Evolutionary conservation across 2,888 invertebrate species (phyloP).

Genomic region (Gryllus longicercus): DNA sequence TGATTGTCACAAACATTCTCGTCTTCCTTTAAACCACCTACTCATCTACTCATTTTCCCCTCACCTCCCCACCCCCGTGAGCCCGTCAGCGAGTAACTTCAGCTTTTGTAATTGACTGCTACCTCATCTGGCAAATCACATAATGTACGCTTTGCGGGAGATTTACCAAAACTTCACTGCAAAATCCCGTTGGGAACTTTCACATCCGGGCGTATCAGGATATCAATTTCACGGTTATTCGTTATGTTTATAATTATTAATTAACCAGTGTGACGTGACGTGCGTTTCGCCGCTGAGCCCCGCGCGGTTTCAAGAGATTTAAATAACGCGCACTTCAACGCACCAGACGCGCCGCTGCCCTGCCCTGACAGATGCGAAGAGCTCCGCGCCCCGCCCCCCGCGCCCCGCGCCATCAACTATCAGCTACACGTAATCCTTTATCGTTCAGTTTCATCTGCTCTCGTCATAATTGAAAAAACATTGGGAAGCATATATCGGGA

Average conservation of each 20-base stretch:
- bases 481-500: conserved; percentile 9
- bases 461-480: conserved; percentile 6
- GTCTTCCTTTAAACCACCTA: too few species aligned
- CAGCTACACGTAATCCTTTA: conserved; percentile 8
- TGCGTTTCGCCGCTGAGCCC: not conserved
- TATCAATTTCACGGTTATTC: too few species aligned
- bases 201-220: too few species aligned
- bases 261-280: conserved; percentile 17
- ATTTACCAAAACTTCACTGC: too few species aligned
- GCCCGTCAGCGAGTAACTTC: too few species aligned
- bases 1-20: too few species aligned
- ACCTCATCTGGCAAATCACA: too few species aligned
- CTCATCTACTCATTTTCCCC: too few species aligned
- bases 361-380: not conserved
- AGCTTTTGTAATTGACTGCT: too few species aligned
- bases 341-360: not conserved
- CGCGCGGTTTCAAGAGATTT: not conserved
- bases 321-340: not conserved
- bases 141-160: too few species aligned
- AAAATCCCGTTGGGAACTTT: too few species aligned
- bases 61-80: too few species aligned
- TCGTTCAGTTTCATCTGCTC: not conserved
- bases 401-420: not conserved
- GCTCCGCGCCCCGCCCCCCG: not conserved
- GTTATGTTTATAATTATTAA: not conserved